phyloP scores from a whole-genome alignment of 2,797 vertebrate genomes.

The Carcharodon carcharias region DNA sequence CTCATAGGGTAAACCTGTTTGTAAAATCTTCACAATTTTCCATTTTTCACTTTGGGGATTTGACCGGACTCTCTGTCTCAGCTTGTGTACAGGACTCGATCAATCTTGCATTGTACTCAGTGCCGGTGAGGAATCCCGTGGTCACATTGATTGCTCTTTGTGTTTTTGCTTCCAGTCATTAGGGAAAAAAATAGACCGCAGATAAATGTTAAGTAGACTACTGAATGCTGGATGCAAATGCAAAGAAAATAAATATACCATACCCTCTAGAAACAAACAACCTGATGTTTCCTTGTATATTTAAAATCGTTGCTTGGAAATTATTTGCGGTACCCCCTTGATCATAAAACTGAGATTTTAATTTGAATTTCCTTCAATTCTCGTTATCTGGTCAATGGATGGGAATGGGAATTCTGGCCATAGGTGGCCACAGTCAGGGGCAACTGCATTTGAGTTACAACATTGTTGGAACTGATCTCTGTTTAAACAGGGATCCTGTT shows the following conservation, averaged over 20 bases:
- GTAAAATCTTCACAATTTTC: neutral
- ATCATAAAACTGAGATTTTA: neutral
- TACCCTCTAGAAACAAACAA: neutral
- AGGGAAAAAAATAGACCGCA: neutral
- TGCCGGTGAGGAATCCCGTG: slow-evolving; percentile 18
- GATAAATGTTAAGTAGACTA: neutral
- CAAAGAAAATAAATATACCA: neutral
- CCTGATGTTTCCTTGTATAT: too few relatives aligned
- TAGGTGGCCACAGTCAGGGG: neutral
- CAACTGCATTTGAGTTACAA: neutral
- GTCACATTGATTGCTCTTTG: slow-evolving; percentile 33
- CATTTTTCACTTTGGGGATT: slow-evolving; percentile 9
- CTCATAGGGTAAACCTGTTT: neutral
- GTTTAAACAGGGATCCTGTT: neutral
- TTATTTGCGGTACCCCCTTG: neutral
- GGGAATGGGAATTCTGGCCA: neutral
- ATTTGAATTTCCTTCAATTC: neutral
- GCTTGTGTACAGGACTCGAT: neutral
- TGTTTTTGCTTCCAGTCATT: slow-evolving; percentile 9
- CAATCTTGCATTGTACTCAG: slow-evolving; percentile 24
- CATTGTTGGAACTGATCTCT: neutral
- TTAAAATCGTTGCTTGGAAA: neutral
- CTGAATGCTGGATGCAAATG: neutral
- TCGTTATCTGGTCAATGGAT: neutral
- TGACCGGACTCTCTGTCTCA: slow-evolving; percentile 8